Evolutionary conservation across 2,888 invertebrate genomes (phyloP), one percentile per base, ranked within the genome.

Genomic region (Parasteatoda lunata): DNA sequence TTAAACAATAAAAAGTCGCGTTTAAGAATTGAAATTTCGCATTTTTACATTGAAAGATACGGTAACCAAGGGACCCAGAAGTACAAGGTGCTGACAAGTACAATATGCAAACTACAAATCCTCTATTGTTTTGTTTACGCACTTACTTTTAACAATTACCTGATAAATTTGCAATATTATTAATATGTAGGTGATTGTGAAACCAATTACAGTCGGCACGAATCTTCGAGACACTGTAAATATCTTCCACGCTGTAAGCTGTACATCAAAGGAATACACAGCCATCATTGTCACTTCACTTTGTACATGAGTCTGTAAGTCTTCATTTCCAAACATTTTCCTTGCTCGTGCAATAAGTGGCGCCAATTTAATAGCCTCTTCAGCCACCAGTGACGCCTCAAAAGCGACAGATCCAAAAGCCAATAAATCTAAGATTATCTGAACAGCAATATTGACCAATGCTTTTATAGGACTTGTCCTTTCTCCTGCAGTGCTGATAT

Each of bases 171-270:
- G 85, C 4, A 85, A n/a, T 48, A 85, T 85, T 8, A 85, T 66
- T 45, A 85, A 51, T 64, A 80, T 78, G 15, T 85, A 85, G 15
- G 85, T 85, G 11, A 69, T 64, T 47, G 85, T 85, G 3, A 85
- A 79, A 30, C 85, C 85, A n/a, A 85, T 77, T 4, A 80, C 85
- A 69, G 85, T 80, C 15, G 85, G 85, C 5, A 80, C 52, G 15
- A 85, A 80, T 49, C 71, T 80, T 65, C 85, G 51, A 8, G 85
- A 80, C 3, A 85, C 80, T 0, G 80, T 85, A 65, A 85, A 85
- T 15, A 85, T 80, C 45, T 85, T 85, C 85, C 85, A 85, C 0
- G 85, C 85, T 4, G 85, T 85, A 1, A 85, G 51, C 45, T 85
- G 85, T 11, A 85, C 85, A 66, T 85, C 66, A 4, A 71, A 80